Evolutionary conservation across 2,888 invertebrate genomes (phyloP), one percentile per base, ranked within the genome.

Genomic region (Melinopterus prodromus): DNA sequence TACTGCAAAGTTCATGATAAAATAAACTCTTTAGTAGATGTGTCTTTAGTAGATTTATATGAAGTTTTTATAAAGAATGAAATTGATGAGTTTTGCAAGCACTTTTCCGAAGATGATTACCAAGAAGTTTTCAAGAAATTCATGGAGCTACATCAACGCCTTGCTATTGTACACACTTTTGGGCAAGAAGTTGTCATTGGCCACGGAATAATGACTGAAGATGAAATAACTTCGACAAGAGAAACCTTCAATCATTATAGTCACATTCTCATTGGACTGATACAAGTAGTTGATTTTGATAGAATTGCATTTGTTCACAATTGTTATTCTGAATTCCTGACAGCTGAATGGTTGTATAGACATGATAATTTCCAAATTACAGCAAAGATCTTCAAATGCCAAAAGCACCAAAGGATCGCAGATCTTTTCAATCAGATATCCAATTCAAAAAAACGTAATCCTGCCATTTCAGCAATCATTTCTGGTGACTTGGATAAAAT

Each of bases 331-430:
- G 74, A 74, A 36, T 74, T 36, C 35, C 35, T 74, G 35, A 35
- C 36, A 26, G 74, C 74, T 7, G 9, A 74, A 36, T 74, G 74
- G 74, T 74, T 74, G 35, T 36, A 74, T 74, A 36, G 35, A 26
- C 35, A 74, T 37, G 36, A 36, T 36, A 16, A n/a, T 36, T 74
- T 36, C n/a, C 26, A 36, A 35, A 15, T 74, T 2, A 26, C n/a
- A 7, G 35, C n/a, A 36, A 74, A 6, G 6, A n/a, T 74, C 7
- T 35, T 74, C 14, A 35, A 71, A 16, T 71, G 26, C 15, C 35
- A 74, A 12, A 36, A 36, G n/a, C 37, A 36, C 35, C 15, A n/a
- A 35, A 37, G 37, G 7, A 74, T 35, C 7, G 36, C 37, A 36
- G 36, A 74, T n/a, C 35, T 74, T 6, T 74, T 74, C 6, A 74